phyloP scores from a whole-genome alignment of 1,140 invertebrate genomes.

The Bombus sylvicola region DNA sequence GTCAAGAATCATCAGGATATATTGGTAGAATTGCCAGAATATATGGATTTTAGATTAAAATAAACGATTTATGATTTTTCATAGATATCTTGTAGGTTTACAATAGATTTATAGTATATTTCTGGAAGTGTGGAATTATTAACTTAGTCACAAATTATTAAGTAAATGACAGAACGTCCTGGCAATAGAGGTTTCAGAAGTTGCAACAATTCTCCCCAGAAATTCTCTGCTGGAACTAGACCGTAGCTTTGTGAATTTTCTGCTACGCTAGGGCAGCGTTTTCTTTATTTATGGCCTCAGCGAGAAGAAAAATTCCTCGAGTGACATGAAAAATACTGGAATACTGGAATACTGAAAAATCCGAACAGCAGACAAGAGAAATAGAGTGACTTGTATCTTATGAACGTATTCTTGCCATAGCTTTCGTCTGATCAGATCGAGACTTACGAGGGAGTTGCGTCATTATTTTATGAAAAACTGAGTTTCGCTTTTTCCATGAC shows the following conservation, averaged over 20 bases:
- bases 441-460: neutral
- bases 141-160: too few relatives aligned
- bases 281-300: neutral
- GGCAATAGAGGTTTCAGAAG: neutral
- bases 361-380: neutral
- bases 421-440: neutral
- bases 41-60: neutral
- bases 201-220: neutral
- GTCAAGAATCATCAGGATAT: too few relatives aligned
- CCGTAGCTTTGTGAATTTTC: neutral
- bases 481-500: neutral
- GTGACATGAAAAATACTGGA: neutral
- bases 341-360: too few relatives aligned
- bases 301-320: neutral
- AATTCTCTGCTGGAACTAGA: neutral
- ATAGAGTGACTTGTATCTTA: neutral
- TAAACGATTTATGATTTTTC: neutral
- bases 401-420: neutral
- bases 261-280: neutral
- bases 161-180: too few relatives aligned
- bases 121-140: neutral
- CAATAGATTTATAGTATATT: too few relatives aligned
- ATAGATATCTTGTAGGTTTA: neutral
- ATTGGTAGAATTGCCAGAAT: neutral
- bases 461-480: neutral